Conservation (phyloP, 2,888 invertebrate species). For the Lypha dubia region DNA sequence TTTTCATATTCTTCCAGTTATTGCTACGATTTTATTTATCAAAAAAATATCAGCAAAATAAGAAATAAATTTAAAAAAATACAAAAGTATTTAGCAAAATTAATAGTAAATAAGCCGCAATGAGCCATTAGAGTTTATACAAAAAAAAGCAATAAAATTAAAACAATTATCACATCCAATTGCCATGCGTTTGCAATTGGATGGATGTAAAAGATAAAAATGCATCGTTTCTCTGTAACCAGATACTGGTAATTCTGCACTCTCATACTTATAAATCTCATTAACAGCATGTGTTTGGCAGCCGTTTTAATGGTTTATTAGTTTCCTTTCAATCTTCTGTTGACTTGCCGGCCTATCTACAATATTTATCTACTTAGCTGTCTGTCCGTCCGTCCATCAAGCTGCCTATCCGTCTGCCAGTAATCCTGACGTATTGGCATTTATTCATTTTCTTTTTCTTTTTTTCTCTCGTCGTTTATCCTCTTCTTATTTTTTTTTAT, state of each 20-base stretch:
- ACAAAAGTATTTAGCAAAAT: neutral
- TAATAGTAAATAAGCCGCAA: slow-evolving; percentile 10
- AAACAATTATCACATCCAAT: slow-evolving; percentile 56
- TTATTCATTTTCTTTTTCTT: slow-evolving; percentile 2
- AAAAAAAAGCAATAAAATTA: neutral
- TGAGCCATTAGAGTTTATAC: slow-evolving; percentile 34
- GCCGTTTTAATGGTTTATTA: slow-evolving; percentile 64
- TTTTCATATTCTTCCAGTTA: no score
- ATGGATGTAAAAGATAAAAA: neutral
- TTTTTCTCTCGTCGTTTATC: neutral
- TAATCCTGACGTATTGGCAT: slow-evolving; percentile 56
- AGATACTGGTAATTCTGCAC: slow-evolving; percentile 27
- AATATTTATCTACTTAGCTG: slow-evolving; percentile 33
- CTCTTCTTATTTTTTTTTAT: no score
- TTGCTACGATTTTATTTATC: no score
- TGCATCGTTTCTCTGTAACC: neutral
- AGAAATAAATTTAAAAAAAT: neutral
- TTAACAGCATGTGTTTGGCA: slow-evolving; percentile 67
- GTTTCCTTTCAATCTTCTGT: slow-evolving; percentile 46
- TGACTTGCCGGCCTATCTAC: slow-evolving; percentile 52
- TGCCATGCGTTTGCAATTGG: slow-evolving; percentile 14
- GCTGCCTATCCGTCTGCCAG: slow-evolving; percentile 42
- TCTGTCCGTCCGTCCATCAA: slow-evolving; percentile 31
- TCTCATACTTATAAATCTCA: slow-evolving; percentile 67
- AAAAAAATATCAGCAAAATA: no score